Percentiles rank a stretch among this genome's conserved stretches.
These are phyloP conservation scores for Buceros bicornis DNA, from an alignment of 2,797 vertebrate genomes.

Conservation along the genomic window DNA sequence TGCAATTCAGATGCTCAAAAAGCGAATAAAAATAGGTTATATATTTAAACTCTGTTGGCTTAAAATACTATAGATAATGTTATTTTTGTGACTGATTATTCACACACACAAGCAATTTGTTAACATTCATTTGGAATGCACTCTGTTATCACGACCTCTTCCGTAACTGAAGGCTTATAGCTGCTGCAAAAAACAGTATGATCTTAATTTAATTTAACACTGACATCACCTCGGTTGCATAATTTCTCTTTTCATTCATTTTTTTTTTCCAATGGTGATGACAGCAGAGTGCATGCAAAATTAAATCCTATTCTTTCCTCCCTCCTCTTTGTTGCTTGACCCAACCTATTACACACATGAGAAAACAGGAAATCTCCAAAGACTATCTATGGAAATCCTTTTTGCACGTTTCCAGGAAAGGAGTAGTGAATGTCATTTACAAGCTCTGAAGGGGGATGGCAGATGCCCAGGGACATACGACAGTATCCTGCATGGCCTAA, in stretches of 20 bases:
- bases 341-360: slow-evolving; percentile 82
- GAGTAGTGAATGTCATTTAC: slow-evolving; percentile 70
- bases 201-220: slow-evolving; percentile 75
- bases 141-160: slow-evolving; percentile 34
- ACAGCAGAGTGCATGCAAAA: slow-evolving; percentile 58
- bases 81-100: slow-evolving; percentile 45
- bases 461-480: neutral
- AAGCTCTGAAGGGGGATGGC: slow-evolving; percentile 45
- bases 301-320: slow-evolving; percentile 62
- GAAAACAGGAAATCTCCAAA: slow-evolving; percentile 79
- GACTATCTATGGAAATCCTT: slow-evolving; percentile 79
- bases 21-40: neutral
- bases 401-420: slow-evolving; percentile 77
- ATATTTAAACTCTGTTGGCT: neutral
- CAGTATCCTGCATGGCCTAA: neutral
- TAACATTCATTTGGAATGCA: slow-evolving; percentile 61
- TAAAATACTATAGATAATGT: slow-evolving; percentile 24
- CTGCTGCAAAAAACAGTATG: slow-evolving; percentile 58
- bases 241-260: slow-evolving; percentile 53
- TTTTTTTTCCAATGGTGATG: neutral
- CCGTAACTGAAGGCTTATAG: slow-evolving; percentile 58
- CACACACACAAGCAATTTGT: neutral
- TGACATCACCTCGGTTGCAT: slow-evolving; percentile 54
- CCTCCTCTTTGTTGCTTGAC: slow-evolving; percentile 69
- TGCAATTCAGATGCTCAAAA: neutral